Conservation (phyloP, 2,797 vertebrate species). For the Ara ararauna region DNA sequence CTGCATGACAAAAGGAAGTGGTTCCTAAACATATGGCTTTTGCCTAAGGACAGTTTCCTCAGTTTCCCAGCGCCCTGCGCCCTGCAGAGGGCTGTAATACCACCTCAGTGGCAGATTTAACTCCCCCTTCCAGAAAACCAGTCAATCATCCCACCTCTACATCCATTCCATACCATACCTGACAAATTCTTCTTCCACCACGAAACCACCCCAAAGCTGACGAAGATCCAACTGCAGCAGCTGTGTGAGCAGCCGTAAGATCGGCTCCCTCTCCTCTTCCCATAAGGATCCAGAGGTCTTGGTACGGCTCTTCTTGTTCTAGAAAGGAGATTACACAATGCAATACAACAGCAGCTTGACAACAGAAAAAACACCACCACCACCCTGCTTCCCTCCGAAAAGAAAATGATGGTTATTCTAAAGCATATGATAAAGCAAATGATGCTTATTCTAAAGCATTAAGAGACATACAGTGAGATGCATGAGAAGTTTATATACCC, state of each 20-base stretch:
- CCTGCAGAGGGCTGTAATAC: not conserved
- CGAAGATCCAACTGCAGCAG: constrained; percentile 92
- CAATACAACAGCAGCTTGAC: not conserved
- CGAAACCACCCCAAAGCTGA: constrained; percentile 88
- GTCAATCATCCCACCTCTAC: not conserved
- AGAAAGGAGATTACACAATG: not conserved
- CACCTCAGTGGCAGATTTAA: not conserved
- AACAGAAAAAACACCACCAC: not conserved
- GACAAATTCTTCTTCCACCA: constrained; percentile 93
- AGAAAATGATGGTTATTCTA: not conserved
- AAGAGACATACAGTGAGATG: not conserved
- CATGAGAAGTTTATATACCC: not conserved
- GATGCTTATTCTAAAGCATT: not conserved
- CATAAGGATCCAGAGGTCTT: constrained; percentile 82
- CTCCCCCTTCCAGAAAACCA: not conserved
- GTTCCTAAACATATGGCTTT: not conserved
- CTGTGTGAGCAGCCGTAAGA: constrained; percentile 86
- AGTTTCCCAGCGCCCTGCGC: accelerated
- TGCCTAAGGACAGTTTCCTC: not conserved
- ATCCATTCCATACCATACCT: constrained; percentile 75
- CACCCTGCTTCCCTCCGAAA: not conserved
- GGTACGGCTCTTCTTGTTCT: constrained; percentile 86
- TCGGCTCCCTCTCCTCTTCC: constrained; percentile 86
- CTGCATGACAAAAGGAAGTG: accelerated
- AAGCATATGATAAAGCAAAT: not conserved